These are phyloP conservation scores for Chrysogorgia sp. DNA, from an alignment of 92 coral and sea anemone genomes.

Conservation along the genomic window DNA sequence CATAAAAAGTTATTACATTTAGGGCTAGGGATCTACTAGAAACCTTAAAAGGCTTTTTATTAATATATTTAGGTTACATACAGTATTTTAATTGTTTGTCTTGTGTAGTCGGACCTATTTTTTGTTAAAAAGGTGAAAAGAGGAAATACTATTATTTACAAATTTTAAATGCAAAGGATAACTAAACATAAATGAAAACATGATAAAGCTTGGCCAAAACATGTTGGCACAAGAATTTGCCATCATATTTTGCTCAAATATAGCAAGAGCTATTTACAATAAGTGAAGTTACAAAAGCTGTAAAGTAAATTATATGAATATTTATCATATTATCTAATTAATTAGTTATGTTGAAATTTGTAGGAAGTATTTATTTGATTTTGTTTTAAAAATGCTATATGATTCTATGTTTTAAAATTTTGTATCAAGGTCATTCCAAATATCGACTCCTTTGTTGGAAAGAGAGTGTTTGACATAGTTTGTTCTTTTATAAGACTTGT, in stretches of 20 bases:
- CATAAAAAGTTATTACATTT: neutral
- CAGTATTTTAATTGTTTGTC: too few relatives aligned
- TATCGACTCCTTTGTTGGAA: neutral
- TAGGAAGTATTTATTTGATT: neutral
- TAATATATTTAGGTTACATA: neutral
- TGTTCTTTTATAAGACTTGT: too few relatives aligned
- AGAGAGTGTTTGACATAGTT: slow-evolving; percentile 16
- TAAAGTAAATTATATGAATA: neutral
- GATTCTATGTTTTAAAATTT: neutral
- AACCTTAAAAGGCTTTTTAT: slow-evolving; percentile 16
- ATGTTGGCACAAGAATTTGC: too few relatives aligned
- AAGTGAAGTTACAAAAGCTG: too few relatives aligned
- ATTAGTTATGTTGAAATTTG: neutral
- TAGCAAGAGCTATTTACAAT: too few relatives aligned
- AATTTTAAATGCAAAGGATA: neutral
- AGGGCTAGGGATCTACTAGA: slow-evolving; percentile 33
- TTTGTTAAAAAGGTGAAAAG: neutral
- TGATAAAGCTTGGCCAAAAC: neutral
- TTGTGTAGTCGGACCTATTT: neutral
- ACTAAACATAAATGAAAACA: neutral
- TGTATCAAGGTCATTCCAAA: too few relatives aligned
- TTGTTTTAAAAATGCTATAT: neutral
- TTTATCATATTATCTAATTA: neutral
- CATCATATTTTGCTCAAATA: too few relatives aligned
- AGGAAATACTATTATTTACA: neutral